Base-by-base conservation (phyloP, 2,888 invertebrate genomes). In the Cataglyphis albicans region DNA sequence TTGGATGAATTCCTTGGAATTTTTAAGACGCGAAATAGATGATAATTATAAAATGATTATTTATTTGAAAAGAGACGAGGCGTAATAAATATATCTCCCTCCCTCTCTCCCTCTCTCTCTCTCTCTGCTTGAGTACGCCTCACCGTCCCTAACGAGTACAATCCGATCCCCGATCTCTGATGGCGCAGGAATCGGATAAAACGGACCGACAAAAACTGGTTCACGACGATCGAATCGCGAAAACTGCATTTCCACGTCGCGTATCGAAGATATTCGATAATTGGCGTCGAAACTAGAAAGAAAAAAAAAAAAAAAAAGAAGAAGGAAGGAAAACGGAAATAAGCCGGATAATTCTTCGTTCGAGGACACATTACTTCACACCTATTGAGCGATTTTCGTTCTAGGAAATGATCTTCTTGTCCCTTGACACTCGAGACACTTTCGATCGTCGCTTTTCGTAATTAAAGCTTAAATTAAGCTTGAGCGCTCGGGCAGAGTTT, bases 161-260 rank as follows among this genome's bases (percentile, higher is more conserved):
- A 73, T 63, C 25, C 52, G 61, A 44, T 44, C 25, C 25, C 3
- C 38, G 48, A 64, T 52, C 75, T 70, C 52, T 29, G 52, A n/a
- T 38, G 64, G 35, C 57, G 55, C 67, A 55, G 44, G 55, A 52
- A 63, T 32, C 29, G 59, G 32, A 55, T 55, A 32, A 80, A 80
- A 82, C 81, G 68, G 38, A 25, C 25, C 57, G 82, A 78, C 88
- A 78, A 81, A 78, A 85, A 85, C 89, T 82, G 82, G 65, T 81
- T 74, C 78, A 61, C 68, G 38, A 57, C 57, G 78, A 73, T 68
- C 80, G 74, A 70, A 55, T 67, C 25, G 75, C 81, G 87, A 88
- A 80, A 82, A 65, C 38, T 12, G 35, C 68, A n/a, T 70, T 80
- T 80, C 72, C 59, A 80, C 59, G 25, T 70, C 57, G 29, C 52